Base-by-base conservation (phyloP, 2,888 invertebrate species). In the Matsumyia berberina region DNA sequence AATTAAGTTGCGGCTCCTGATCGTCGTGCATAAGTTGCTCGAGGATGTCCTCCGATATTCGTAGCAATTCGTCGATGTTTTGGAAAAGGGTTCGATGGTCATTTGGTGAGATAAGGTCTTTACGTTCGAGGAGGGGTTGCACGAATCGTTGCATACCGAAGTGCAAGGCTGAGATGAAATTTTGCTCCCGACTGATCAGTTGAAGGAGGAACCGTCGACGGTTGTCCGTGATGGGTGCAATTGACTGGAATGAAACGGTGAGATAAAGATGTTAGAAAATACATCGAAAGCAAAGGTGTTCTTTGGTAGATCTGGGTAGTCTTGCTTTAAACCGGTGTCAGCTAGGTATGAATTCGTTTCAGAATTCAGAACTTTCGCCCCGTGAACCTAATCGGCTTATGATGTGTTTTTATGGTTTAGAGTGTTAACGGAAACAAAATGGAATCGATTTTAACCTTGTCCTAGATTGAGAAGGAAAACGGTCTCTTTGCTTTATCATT, bases 21-120 rank as follows among this genome's bases (percentile, higher is more conserved):
- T 96, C 96, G 72, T 95, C 95, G 88, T 94, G 94, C 58, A 95
- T 93, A 74, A 95, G 91, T 90, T 94, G 94, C 89, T 97, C 96
- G 66, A 96, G 90, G 78, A 97, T 95, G 87, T 97, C 97, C 91
- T 96, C 96, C 0, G 96, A 95, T 88, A 96, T 93, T 89, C 96
- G 88, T 86, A 91, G 88, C 90, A 96, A 94, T 93, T 97, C 97
- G 90, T 97, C 96, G 87, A 95, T 94, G 91, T 97, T 97, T 92
- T 97, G 97, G 91, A 97, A 97, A 72, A 97, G 92, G 37, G 95
- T 93, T 90, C 95, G 94, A 91, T 97, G 96, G 89, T 97, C 97
- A 64, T 94, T 93, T 0, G 95, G 94, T 1, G 95, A 94, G 66
- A 97, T 94, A 9, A 97, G 93, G 89, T 97, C 97, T 60, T 94